Base-by-base conservation (phyloP, 2,888 invertebrate genomes). In the Mesoligia furuncula region DNA sequence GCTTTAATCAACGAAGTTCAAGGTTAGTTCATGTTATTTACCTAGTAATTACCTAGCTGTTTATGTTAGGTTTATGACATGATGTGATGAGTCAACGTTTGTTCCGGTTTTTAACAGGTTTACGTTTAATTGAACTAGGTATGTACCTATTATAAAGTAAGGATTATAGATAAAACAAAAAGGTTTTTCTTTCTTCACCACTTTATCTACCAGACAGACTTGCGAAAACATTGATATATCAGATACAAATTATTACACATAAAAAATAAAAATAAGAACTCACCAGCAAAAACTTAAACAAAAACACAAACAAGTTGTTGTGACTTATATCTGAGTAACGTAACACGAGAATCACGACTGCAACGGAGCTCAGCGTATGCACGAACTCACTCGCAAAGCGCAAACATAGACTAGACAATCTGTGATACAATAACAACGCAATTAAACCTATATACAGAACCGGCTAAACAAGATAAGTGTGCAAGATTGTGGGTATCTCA, bases 361-460 rank as follows among this genome's bases (percentile, higher is more conserved):
- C 9, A 17, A 15, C 17, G 31, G 17, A n/a, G n/a, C n/a, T n/a
- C n/a, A n/a, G 6, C 39, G 15, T 51, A 48, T 0, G n/a, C 45
- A 20, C n/a, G 27, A 20, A 31, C 31, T 31, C 31, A 73, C 71
- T 70, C 2, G 20, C 20, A n/a, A n/a, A n/a, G n/a, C n/a, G n/a
- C n/a, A 51, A n/a, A 31, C 17, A 17, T 8, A 31, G 2, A 24
- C 42, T 39, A 45, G 1, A 54, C 2, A n/a, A n/a, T 15, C 45
- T 5, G 31, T 39, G 39, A 2, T 5, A 31, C 20, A 75, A 75
- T 13, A 76, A 39, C 36, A 54, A 54, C n/a, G 48, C 54, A 1
- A 13, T 39, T 3, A 24, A 65, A 67, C n/a, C n/a, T n/a, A n/a
- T 79, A 24, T 66, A 77, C 66, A 78, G 48, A 57, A 57, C 31